These are phyloP conservation scores for Fopius arisanus DNA, from an alignment of 1,140 invertebrate genomes.

Conservation along the genomic window DNA sequence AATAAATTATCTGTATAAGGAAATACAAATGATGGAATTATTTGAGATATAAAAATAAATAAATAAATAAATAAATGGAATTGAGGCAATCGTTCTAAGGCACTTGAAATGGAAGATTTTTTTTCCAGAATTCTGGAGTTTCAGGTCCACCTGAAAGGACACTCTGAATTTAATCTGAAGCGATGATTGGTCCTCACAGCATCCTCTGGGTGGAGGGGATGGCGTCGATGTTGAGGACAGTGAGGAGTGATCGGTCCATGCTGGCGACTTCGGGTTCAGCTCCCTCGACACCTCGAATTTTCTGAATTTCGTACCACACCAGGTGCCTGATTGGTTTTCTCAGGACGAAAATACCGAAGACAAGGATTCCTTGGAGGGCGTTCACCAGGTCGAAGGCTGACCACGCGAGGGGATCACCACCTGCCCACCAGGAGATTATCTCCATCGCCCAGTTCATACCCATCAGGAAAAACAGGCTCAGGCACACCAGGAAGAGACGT, in stretches of 20 bases:
- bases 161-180: too few relatives aligned
- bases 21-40: too few relatives aligned
- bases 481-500: slow-evolving; percentile 56
- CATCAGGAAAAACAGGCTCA: slow-evolving; percentile 67
- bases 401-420: slow-evolving; percentile 60
- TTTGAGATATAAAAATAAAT: neutral
- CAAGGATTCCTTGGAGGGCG: slow-evolving; percentile 62
- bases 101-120: too few relatives aligned
- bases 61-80: slow-evolving; percentile 1
- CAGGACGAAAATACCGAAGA: slow-evolving; percentile 65
- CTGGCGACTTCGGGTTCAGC: slow-evolving; percentile 46
- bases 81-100: neutral
- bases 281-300: slow-evolving; percentile 41
- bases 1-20: too few relatives aligned
- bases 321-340: slow-evolving; percentile 61
- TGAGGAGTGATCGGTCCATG: slow-evolving; percentile 50
- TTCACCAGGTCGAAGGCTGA: slow-evolving; percentile 65
- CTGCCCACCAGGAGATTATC: slow-evolving; percentile 63
- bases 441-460: slow-evolving; percentile 68
- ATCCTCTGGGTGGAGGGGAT: neutral
- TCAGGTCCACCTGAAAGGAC: too few relatives aligned
- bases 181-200: too few relatives aligned
- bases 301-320: slow-evolving; percentile 55
- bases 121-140: too few relatives aligned
- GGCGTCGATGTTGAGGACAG: slow-evolving; percentile 44